phyloP scores from a whole-genome alignment of 1,140 invertebrate genomes.

The Parasteatoda tepidariorum region DNA sequence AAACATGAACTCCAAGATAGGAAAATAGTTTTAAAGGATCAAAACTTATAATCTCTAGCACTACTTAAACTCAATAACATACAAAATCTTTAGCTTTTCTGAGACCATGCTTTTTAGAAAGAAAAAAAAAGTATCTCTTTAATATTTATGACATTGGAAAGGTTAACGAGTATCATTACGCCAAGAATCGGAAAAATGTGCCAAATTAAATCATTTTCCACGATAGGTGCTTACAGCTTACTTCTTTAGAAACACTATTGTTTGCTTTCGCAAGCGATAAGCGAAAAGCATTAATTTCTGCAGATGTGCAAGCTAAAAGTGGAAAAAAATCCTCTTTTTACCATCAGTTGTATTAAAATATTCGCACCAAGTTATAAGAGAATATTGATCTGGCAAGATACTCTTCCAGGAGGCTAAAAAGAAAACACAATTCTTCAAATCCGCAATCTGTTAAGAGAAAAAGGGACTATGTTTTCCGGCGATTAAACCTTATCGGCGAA shows the following conservation, averaged over 20 bases:
- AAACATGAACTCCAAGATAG: too few relatives aligned
- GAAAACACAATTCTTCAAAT: not conserved
- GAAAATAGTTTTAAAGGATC: too few relatives aligned
- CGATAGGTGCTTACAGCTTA: too few relatives aligned
- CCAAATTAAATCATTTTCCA: too few relatives aligned
- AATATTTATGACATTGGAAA: too few relatives aligned
- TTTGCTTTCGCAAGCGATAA: not conserved
- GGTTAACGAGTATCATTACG: not conserved
- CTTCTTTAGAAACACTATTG: too few relatives aligned
- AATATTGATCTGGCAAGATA: not conserved
- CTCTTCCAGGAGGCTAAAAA: not conserved
- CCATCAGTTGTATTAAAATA: not conserved
- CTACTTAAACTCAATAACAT: too few relatives aligned
- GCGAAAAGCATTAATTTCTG: not conserved
- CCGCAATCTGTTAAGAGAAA: not conserved
- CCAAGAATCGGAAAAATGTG: not conserved
- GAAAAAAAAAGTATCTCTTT: too few relatives aligned
- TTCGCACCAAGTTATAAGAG: not conserved
- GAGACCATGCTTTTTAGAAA: too few relatives aligned
- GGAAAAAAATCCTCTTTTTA: not conserved
- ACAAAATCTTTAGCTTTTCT: too few relatives aligned
- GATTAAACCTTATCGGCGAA: slow-evolving; percentile 12
- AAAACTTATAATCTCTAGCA: too few relatives aligned
- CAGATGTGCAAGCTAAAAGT: not conserved
- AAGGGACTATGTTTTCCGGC: not conserved